These are phyloP conservation scores for Gymnodraco acuticeps DNA, from an alignment of 2,797 vertebrate genomes.

Conservation along the genomic window DNA sequence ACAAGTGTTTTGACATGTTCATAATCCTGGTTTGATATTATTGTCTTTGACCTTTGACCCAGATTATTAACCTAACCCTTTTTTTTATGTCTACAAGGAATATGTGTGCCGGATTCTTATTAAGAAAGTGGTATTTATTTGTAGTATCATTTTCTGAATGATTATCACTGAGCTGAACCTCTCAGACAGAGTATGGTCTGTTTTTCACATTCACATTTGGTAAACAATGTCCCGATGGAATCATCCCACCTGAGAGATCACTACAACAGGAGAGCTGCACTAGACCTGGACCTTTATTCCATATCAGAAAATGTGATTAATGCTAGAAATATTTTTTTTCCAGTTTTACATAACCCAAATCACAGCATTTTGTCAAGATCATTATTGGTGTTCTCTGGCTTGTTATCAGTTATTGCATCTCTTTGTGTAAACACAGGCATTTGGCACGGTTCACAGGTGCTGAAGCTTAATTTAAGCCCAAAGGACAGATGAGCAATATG, in stretches of 20 bases:
- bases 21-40: neutral
- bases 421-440: conserved; percentile 5
- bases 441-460: neutral
- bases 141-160: neutral
- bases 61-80: neutral
- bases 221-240: neutral
- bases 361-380: neutral
- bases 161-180: neutral
- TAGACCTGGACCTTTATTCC: neutral
- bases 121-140: too few species aligned
- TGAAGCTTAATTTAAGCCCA: conserved; percentile 36
- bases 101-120: neutral
- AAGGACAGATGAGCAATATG: conserved; percentile 14
- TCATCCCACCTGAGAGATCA: neutral
- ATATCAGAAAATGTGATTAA: neutral
- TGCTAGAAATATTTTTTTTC: neutral
- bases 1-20: conserved; percentile 2
- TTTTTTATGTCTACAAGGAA: neutral
- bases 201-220: conserved; percentile 25
- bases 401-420: neutral
- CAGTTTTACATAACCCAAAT: neutral
- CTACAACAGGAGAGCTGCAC: neutral
- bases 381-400: neutral
- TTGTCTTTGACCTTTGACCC: neutral
- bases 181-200: neutral